Evolutionary conservation across 2,888 invertebrate genomes (phyloP).

Genomic region (Gortyna flavago): DNA sequence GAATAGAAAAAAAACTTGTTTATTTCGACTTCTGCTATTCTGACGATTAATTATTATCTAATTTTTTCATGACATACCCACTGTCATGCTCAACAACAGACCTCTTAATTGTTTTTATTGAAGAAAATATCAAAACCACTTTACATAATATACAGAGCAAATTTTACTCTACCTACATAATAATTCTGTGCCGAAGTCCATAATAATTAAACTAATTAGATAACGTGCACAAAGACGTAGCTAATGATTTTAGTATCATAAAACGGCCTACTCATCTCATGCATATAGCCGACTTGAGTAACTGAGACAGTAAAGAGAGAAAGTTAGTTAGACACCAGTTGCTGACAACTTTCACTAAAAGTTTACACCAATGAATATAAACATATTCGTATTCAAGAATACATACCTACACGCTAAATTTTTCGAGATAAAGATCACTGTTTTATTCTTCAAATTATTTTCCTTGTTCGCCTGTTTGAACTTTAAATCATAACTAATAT

Average conservation of each 20-base stretch:
- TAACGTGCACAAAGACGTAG: slow-evolving; percentile 5
- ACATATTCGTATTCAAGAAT: slow-evolving; percentile 35
- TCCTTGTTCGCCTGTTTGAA: neutral
- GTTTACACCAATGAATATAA: slow-evolving; percentile 50
- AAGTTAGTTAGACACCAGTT: slow-evolving; percentile 66
- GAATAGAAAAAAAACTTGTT: neutral
- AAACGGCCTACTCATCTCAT: slow-evolving; percentile 40
- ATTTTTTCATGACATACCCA: neutral
- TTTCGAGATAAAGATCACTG: slow-evolving; percentile 10
- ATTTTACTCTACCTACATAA: neutral
- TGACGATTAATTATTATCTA: neutral
- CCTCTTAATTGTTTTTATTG: neutral
- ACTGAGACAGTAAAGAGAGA: slow-evolving; percentile 64
- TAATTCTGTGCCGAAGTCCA: neutral
- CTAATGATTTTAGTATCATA: slow-evolving; percentile 29
- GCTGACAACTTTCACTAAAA: slow-evolving; percentile 68
- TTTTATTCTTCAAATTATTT: neutral
- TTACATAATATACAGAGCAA: neutral
- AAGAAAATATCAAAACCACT: neutral
- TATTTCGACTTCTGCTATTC: neutral
- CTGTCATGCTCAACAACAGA: neutral
- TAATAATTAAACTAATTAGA: neutral
- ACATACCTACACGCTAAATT: slow-evolving; percentile 10
- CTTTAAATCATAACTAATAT: too few species aligned
- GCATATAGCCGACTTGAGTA: slow-evolving; percentile 44